Base-by-base conservation (phyloP, 37 sponge, comb jelly and placozoan species). In the Theonella swinhoei region DNA sequence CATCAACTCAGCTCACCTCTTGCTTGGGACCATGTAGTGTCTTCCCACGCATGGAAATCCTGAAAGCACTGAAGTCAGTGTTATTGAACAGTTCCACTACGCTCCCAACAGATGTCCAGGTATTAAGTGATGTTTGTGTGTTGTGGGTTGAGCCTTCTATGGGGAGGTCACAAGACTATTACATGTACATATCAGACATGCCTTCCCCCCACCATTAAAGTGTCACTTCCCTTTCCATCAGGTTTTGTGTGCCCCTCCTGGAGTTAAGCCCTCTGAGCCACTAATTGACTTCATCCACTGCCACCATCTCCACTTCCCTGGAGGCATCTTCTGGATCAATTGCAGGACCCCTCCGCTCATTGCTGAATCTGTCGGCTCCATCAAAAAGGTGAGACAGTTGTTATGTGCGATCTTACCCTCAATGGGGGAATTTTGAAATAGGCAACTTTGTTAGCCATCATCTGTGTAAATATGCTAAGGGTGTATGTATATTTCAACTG, bases 241-340 rank as follows among this genome's bases (percentile, higher is more conserved):
- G n/a, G n/a, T n/a, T n/a, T n/a, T n/a, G n/a, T n/a, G n/a, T n/a
- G n/a, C n/a, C n/a, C n/a, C n/a, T n/a, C 29, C 41, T 37, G 73
- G 79, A 29, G 35, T 74, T 9, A 36, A 77, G 35, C 76, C 80
- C 0, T 40, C 75, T 38, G 90, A 80, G 22, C 36, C 68, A n/a
- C 77, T 75, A 7, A 63, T 11, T 23, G 77, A 84, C 35, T 90
- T 90, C 38, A 65, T 90, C 17, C 36, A 39, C 42, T 37, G 32
- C 31, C 32, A n/a, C 32, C 54, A 77, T 70, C 25, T 42, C 30
- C 70, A 83, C 70, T 90, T 79, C 61, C 68, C 75, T 2, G 85
- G 85, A 39, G 90, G 90, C 14, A 47, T 88, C 33, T 88, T 77
- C 71, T 88, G 88, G 88, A 72, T 76, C 77, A 88, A 60, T 71